These are phyloP conservation scores for Ophioderma brevispina DNA, from an alignment of 35 echinoderm and acorn worm species.

Conservation along the genomic window DNA sequence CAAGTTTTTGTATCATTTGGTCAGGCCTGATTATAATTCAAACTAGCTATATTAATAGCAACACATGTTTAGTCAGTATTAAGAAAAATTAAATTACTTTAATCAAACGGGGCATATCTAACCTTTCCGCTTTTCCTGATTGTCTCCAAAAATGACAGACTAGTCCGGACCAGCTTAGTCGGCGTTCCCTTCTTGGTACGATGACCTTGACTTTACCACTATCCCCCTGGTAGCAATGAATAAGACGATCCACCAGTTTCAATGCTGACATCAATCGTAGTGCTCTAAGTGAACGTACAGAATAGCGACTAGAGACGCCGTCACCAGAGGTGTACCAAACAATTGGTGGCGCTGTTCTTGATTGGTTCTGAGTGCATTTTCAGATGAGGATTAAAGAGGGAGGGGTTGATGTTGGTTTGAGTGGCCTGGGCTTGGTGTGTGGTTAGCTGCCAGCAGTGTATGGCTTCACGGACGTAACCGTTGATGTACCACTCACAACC, in stretches of 20 bases:
- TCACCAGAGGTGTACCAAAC: background rate
- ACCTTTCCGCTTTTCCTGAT: slow-evolving; percentile 16
- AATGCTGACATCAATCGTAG: slow-evolving; percentile 63
- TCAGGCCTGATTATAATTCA: too few relatives aligned
- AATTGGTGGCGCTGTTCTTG: background rate
- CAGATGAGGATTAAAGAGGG: background rate
- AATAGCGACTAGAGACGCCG: slow-evolving; percentile 72
- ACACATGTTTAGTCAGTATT: too few relatives aligned
- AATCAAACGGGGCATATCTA: too few relatives aligned
- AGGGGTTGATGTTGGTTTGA: slow-evolving; percentile 9
- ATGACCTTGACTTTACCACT: slow-evolving; percentile 26
- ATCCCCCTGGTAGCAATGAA: slow-evolving; percentile 71
- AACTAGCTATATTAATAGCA: too few relatives aligned
- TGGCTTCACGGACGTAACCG: slow-evolving; percentile 37
- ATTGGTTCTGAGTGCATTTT: background rate
- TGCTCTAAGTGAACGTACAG: slow-evolving; percentile 77
- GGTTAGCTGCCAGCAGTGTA: slow-evolving; percentile 32
- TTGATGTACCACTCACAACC: slow-evolving; percentile 66
- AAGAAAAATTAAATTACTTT: too few relatives aligned
- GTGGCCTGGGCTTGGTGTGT: slow-evolving; percentile 20
- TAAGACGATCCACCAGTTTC: slow-evolving; percentile 63
- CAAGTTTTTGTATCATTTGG: too few relatives aligned
- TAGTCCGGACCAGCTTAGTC: background rate
- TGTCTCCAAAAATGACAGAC: slow-evolving; percentile 29
- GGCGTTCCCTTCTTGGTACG: slow-evolving; percentile 39